Evolutionary conservation across 2,888 invertebrate genomes (phyloP), one percentile per base, ranked within the genome.

Genomic region (Linhomoeus sp.): DNA sequence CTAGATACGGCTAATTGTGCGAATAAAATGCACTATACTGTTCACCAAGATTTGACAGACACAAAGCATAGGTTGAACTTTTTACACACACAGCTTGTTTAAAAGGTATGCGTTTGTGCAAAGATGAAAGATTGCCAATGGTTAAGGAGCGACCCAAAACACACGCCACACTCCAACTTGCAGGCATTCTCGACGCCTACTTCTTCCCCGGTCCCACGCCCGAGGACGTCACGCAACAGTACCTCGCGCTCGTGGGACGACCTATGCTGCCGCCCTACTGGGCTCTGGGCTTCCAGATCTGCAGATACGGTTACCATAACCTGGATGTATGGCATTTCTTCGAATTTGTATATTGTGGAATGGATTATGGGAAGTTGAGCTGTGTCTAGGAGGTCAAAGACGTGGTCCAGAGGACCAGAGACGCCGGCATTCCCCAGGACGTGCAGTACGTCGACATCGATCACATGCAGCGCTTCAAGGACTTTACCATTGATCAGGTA

Each of bases 391-490:
- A 29, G 7, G 29, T 29, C 29, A 29, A 29, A 12, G 12, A 41
- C 23, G 45, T 49, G 14, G 58, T 68, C 14, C 49, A 57, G 22
- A 55, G 67, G 15, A 67, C 61, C 29, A 52, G 61, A 17, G 53
- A 54, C 12, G 60, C 64, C 9, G 56, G 57, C n/a, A 67, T 70
- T 42, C 67, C 69, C 2, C 81, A 64, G 52, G 66, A 66, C 51
- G 63, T 77, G 1, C 80, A 81, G 61, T 83, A 81, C 80, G 81
- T 80, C 58, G 84, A 84, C 64, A 73, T 84, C 51, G 83, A 84
- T 66, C 82, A 81, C 61, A 84, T 84, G 83, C 70, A 76, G 24
- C 70, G 76, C 44, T 73, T 73, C 50, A 80, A 81, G 62, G 81
- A 81, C 63, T 85, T 85, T 60, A 82, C 82, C 29, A 29, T 29